phyloP scores from a whole-genome alignment of 2,797 vertebrate genomes.

The Gouania willdenowi region DNA sequence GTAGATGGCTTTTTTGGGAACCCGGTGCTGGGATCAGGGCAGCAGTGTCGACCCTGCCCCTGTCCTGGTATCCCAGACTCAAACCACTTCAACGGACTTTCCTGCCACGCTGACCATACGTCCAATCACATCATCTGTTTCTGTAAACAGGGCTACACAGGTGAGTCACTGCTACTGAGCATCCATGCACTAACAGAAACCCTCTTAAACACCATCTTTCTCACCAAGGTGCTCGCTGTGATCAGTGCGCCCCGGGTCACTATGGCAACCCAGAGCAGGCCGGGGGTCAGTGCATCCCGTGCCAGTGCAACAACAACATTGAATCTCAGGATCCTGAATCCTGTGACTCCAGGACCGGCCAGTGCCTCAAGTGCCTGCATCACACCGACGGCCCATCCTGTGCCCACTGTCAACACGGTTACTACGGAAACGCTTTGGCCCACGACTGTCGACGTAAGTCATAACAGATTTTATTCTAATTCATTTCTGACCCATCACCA shows the following conservation, averaged over 20 bases:
- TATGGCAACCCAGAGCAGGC: constrained; percentile 73
- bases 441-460: constrained; percentile 83
- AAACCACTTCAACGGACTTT: constrained; percentile 75
- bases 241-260: constrained; percentile 81
- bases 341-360: constrained; percentile 78
- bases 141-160: constrained; percentile 78
- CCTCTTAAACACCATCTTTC: no score
- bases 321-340: constrained; percentile 75
- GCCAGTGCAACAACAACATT: constrained; percentile 85
- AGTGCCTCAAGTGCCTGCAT: constrained; percentile 82
- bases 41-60: constrained; percentile 84
- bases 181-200: no score
- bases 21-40: constrained; percentile 81
- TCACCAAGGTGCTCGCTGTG: constrained; percentile 76
- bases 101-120: constrained; percentile 70
- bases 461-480: no score
- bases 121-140: constrained; percentile 80
- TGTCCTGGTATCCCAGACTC: constrained; percentile 81
- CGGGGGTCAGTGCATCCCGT: constrained; percentile 72
- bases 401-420: constrained; percentile 74
- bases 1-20: constrained; percentile 82
- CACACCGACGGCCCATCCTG: constrained; percentile 78
- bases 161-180: constrained; percentile 59
- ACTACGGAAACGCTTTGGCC: constrained; percentile 79
- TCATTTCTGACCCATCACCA: no score